These are phyloP conservation scores for Penaeus japonicus DNA, from an alignment of 1,140 invertebrate species.

Conservation along the genomic window DNA sequence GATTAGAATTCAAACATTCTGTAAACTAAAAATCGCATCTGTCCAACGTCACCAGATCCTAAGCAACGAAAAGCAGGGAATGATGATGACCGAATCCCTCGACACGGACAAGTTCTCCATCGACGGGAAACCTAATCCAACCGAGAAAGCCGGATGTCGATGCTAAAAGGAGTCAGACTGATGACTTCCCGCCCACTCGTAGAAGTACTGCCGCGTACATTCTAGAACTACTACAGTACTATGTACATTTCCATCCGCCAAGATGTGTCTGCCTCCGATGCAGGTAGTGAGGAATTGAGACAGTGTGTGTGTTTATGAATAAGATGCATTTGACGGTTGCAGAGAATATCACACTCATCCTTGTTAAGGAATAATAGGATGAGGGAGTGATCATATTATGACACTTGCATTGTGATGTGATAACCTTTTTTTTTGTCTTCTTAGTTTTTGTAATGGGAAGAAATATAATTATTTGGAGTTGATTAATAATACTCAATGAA, in stretches of 20 bases:
- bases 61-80: constrained; percentile 55
- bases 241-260: not conserved
- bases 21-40: not conserved
- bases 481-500: too few relatives aligned
- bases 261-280: too few relatives aligned
- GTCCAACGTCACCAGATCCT: constrained; percentile 29
- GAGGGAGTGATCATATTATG: too few relatives aligned
- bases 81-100: constrained; percentile 58
- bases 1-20: not conserved
- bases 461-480: too few relatives aligned
- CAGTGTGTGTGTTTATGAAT: too few relatives aligned
- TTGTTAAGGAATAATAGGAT: too few relatives aligned
- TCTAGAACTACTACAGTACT: not conserved
- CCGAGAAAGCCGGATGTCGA: constrained; percentile 24
- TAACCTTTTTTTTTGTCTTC: too few relatives aligned
- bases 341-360: too few relatives aligned
- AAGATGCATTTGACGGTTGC: too few relatives aligned
- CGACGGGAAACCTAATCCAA: constrained; percentile 31
- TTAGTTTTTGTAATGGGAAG: too few relatives aligned
- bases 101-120: constrained; percentile 56
- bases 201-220: not conserved
- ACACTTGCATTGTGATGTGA: too few relatives aligned
- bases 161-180: not conserved
- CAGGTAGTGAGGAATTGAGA: too few relatives aligned
- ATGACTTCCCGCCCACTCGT: not conserved